A percentile compares a stretch with the other conserved stretches of the same genome.
These are phyloP conservation scores for Craterocephalus amniculus DNA, from an alignment of 2,797 vertebrate genomes.

Conservation along the genomic window DNA sequence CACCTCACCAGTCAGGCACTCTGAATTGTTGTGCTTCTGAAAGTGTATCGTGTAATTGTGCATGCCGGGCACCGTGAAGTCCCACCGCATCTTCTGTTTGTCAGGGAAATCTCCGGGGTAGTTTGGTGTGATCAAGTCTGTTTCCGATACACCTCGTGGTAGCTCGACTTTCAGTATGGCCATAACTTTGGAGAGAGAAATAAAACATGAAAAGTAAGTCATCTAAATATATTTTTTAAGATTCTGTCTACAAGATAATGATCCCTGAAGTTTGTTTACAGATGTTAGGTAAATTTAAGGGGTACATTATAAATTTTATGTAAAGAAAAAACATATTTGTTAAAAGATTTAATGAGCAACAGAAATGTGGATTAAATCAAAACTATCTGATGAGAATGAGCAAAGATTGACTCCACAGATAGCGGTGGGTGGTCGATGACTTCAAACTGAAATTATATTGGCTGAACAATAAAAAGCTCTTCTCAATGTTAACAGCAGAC, in stretches of 20 bases:
- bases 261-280: neutral
- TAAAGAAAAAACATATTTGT: neutral
- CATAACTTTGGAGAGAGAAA: conserved; percentile 67
- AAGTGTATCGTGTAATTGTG: conserved; percentile 88
- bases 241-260: neutral
- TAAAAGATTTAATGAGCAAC: neutral
- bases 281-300: neutral
- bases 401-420: neutral
- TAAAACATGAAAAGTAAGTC: conserved; percentile 8
- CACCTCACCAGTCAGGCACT: conserved; percentile 84
- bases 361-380: neutral
- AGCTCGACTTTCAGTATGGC: conserved; percentile 86
- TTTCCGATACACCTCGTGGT: conserved; percentile 78
- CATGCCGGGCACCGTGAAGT: conserved; percentile 84
- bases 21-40: conserved; percentile 78
- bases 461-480: neutral
- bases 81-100: conserved; percentile 86
- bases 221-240: neutral
- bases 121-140: conserved; percentile 85
- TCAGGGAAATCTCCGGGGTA: conserved; percentile 85
- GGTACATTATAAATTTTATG: neutral
- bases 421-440: neutral
- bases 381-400: neutral
- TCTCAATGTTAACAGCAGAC: neutral
- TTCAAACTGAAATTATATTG: neutral